A percentile compares a stretch with the other conserved stretches of the same genome.
These are phyloP conservation scores for Drosophila ficusphila DNA, from an alignment of 1,140 invertebrate species.

Conservation along the genomic window DNA sequence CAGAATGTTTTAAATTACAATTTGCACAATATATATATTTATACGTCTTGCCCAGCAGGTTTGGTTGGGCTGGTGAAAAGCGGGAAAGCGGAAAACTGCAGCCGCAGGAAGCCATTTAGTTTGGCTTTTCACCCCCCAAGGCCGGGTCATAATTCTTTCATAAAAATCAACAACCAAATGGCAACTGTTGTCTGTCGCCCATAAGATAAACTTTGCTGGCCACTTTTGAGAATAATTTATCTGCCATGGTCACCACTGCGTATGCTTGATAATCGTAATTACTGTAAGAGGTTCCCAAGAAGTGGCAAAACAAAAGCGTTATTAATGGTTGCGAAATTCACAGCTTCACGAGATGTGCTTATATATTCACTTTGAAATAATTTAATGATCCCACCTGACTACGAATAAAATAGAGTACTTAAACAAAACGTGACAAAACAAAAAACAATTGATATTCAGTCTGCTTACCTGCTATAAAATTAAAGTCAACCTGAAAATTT, in stretches of 20 bases:
- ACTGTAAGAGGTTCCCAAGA: neutral
- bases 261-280: slow-evolving; percentile 52
- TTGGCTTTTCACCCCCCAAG: slow-evolving; percentile 15
- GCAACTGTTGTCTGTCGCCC: slow-evolving; percentile 48
- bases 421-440: neutral
- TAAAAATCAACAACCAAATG: slow-evolving; percentile 58
- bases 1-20: slow-evolving; percentile 82
- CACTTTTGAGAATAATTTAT: slow-evolving; percentile 45
- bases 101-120: slow-evolving; percentile 67
- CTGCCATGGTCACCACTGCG: slow-evolving; percentile 30
- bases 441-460: neutral
- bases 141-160: slow-evolving; percentile 44
- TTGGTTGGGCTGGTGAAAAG: neutral
- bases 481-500: neutral
- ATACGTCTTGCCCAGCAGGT: slow-evolving; percentile 42
- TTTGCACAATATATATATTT: slow-evolving; percentile 56
- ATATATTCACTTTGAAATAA: neutral
- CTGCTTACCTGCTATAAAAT: neutral
- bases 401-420: neutral
- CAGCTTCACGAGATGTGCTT: too few relatives aligned
- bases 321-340: neutral
- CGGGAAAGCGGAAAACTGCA: slow-evolving; percentile 21
- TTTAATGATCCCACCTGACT: neutral
- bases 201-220: slow-evolving; percentile 50
- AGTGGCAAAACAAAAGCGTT: neutral